phyloP scores from a whole-genome alignment of 2,113 vertebrate species.

The Leucoraja erinaceus region DNA sequence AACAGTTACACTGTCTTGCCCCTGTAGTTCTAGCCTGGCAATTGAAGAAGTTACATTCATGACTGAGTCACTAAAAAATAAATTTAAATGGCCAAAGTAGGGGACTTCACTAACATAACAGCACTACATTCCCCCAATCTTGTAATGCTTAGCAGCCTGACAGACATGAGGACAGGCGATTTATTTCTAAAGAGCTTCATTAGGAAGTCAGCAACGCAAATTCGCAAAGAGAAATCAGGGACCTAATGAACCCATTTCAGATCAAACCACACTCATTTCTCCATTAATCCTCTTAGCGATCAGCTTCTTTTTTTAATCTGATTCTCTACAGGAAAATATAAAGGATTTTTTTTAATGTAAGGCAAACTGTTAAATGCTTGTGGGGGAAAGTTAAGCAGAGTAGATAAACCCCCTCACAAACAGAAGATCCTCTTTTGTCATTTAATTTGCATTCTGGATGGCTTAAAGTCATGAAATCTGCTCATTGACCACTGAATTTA shows the following conservation, averaged over 20 bases:
- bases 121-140: background rate
- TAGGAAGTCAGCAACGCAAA: conserved; percentile 28
- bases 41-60: too few relatives aligned
- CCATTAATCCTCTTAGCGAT: conserved; percentile 33
- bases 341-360: conserved; percentile 32
- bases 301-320: conserved; percentile 36
- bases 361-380: conserved; percentile 34
- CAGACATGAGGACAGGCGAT: conserved; percentile 9
- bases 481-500: conserved; percentile 18
- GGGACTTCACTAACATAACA: conserved; percentile 25
- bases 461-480: conserved; percentile 28
- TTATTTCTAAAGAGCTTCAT: conserved; percentile 38
- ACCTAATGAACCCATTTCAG: conserved; percentile 38
- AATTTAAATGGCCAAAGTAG: background rate
- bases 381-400: conserved; percentile 37
- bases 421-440: conserved; percentile 25
- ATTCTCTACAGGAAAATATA: conserved; percentile 33
- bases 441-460: conserved; percentile 34
- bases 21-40: too few relatives aligned
- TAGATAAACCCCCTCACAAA: conserved; percentile 21
- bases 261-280: conserved; percentile 33
- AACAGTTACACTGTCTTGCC: too few relatives aligned
- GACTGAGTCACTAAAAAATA: background rate
- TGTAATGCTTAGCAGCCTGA: conserved; percentile 27
- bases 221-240: conserved; percentile 31